phyloP scores from a whole-genome alignment of 2,113 vertebrate species.

The Verasper variegatus region DNA sequence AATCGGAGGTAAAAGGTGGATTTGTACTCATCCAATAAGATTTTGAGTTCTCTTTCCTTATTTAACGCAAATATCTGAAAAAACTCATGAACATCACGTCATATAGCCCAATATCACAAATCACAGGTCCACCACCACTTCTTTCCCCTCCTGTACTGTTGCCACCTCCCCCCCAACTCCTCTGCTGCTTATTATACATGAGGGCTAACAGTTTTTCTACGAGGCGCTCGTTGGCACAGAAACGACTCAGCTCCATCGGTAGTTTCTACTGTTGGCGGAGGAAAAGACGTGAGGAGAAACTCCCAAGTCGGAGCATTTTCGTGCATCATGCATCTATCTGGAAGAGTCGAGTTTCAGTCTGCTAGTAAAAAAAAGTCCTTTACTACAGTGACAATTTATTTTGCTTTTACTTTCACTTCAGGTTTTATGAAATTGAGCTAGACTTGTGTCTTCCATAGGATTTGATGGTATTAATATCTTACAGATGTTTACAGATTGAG shows the following conservation, averaged over 20 bases:
- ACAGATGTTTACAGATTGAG: conserved; percentile 40
- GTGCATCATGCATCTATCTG: neutral
- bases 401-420: conserved; percentile 26
- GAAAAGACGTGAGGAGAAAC: neutral
- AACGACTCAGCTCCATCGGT: neutral
- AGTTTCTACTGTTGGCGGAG: conserved; percentile 3
- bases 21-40: no score
- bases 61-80: no score
- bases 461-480: conserved; percentile 3
- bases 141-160: neutral
- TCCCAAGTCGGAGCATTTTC: neutral
- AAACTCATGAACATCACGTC: neutral
- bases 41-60: neutral
- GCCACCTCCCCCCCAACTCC: neutral
- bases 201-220: conserved; percentile 68
- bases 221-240: conserved; percentile 22
- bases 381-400: conserved; percentile 14
- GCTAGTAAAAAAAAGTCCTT: neutral
- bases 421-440: neutral
- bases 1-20: no score
- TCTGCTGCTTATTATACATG: conserved; percentile 38
- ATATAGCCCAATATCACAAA: no score
- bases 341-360: neutral
- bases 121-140: neutral
- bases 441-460: conserved; percentile 35